Base-by-base conservation (phyloP, 2,113 vertebrate species). In the Grallaria varia region DNA sequence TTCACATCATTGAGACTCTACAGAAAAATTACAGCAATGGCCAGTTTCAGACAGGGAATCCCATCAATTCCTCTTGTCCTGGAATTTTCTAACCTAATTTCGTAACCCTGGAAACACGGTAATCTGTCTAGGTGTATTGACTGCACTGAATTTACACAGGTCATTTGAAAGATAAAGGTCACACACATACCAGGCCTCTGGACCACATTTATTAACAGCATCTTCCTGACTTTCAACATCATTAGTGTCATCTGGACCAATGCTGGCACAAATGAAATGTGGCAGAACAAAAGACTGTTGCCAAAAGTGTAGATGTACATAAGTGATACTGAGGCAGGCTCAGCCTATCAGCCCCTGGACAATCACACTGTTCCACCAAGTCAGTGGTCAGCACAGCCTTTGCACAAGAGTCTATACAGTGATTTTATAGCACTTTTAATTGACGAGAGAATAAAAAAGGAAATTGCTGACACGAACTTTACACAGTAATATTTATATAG, bases 131-230 rank as follows among this genome's bases (percentile, higher is more conserved):
- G 30, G 53, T 91, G 73, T 96, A 95, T 96, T 97, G 97, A 95
- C 95, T 87, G 35, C 64, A 87, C 87, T 97, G 92, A 83, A 95
- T 96, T 97, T 97, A 94, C 89, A 95, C 77, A 94, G 94, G 89
- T 95, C 96, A 95, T 97, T 97, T 97, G 94, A 96, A 97, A 97
- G 91, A 94, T 94, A 97, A 97, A 98, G 97, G 97, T 97, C 97
- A 97, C 87, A 82, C 89, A 88, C 68, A 95, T 44, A 87, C 13
- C 72, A 95, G 63, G 56, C 82, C 84, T 44, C 72, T 76, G 80
- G 68, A 95, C 71, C 25, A 17, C 85, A 87, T 94, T 97, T 96
- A 96, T 96, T 97, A 97, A 91, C 78, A 94, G 78, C 63, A 72
- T 82, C 67, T 21, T 68, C 37, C 79, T 83, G 95, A 96, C 93